Evolutionary conservation across 2,797 vertebrate genomes (phyloP), one percentile per base, ranked within the genome.

Genomic region (Prionace glauca): DNA sequence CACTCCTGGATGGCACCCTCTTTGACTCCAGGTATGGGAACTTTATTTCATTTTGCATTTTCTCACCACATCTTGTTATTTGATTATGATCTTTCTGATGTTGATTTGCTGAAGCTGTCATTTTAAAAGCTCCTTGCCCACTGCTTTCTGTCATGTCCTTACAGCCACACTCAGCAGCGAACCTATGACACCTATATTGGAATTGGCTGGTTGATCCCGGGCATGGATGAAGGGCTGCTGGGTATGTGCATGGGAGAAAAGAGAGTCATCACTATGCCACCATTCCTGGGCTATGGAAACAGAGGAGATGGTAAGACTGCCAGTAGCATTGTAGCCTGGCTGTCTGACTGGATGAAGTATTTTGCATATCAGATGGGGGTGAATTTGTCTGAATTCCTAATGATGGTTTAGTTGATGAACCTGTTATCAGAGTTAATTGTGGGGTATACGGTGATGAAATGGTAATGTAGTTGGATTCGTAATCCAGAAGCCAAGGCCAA

Each of bases 151-250:
- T 10, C 95, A 96, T 94, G 60, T 45, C 0, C 86, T 96, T 96
- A 84, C 86, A 99, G 99, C 97, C 99, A 99, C 96, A 99, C 99
- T 96, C 98, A 99, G 65, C 98, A 99, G 98, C 98, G 98, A 60
- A 99, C 99, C 0, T 99, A 99, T 0, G 99, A 99, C 96, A 99
- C 99, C 0, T 99, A 99, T 0, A 98, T 99, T 81, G 99, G 99
- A 67, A 99, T 99, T n/a, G 99, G 99, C 10, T 99, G 99, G 99
- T 98, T 99, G 96, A 99, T 99, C 79, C 98, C 99, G 0, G 99
- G 99, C 5, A 99, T 99, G 99, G 99, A 99, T 96, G 98, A 98
- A 96, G 99, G 99, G 10, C 98, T 99, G 96, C 96, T 99, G 97
- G 99, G 99, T 94, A 99, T 99, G 99, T 99, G 99, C 0, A 97